Evolutionary conservation across 2,888 invertebrate species (phyloP).

Genomic region (Cheiracanthium punctorium): DNA sequence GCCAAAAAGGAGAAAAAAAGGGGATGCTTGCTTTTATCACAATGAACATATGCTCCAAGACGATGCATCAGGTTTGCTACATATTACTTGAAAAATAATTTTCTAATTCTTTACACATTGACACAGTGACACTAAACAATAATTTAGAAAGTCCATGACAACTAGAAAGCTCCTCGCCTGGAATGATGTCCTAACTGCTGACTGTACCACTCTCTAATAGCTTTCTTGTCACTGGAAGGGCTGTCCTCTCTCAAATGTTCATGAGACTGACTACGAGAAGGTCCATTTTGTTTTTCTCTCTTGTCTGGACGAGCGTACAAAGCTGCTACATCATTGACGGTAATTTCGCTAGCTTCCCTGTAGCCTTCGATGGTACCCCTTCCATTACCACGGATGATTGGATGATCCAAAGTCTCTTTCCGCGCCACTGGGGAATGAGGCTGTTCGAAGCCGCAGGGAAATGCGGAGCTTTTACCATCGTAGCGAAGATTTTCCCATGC

Average conservation of each 20-base stretch:
- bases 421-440: constrained; percentile 74
- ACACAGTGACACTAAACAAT: neutral
- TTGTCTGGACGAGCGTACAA: constrained; percentile 78
- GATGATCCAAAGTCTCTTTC: constrained; percentile 83
- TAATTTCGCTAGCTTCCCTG: constrained; percentile 76
- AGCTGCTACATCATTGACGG: constrained; percentile 75
- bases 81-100: no score
- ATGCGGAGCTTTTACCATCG: constrained; percentile 65
- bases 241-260: constrained; percentile 62
- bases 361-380: constrained; percentile 74
- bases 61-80: no score
- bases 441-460: constrained; percentile 39
- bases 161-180: constrained; percentile 58
- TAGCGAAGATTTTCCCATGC: constrained; percentile 89
- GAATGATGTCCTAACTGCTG: constrained; percentile 65
- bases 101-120: neutral
- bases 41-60: no score
- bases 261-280: constrained; percentile 43
- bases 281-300: constrained; percentile 81
- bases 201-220: constrained; percentile 66
- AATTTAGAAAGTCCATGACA: neutral
- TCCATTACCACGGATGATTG: constrained; percentile 47
- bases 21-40: no score
- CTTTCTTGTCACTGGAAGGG: constrained; percentile 55
- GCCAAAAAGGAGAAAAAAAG: no score